These are phyloP conservation scores for Pseudopipra pipra DNA, from an alignment of 2,113 vertebrate species.

Conservation along the genomic window DNA sequence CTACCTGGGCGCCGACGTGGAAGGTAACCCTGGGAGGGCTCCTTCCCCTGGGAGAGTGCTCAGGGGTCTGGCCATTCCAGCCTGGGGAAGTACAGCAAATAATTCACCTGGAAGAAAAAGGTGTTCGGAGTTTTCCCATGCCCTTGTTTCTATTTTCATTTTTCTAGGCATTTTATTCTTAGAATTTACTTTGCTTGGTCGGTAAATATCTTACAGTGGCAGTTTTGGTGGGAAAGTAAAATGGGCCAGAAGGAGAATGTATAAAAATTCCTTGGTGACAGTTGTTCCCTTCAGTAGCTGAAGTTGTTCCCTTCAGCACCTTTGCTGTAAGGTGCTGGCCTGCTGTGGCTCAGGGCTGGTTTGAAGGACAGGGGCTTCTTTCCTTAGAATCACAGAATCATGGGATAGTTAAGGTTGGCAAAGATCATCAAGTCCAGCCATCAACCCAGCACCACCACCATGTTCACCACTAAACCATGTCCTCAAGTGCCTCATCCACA, in stretches of 20 bases:
- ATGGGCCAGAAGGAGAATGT: background rate
- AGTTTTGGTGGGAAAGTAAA: background rate
- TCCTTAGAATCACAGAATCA: background rate
- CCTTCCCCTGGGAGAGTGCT: background rate
- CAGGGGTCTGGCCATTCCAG: rapidly evolving
- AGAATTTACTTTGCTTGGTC: background rate
- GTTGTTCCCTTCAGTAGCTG: background rate
- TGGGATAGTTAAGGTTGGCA: background rate
- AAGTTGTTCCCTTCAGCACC: background rate
- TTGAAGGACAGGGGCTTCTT: background rate
- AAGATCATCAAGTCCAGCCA: no score
- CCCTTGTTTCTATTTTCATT: background rate
- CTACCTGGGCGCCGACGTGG: constrained; percentile 90
- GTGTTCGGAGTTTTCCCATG: background rate
- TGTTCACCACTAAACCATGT: rapidly evolving
- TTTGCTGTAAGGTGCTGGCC: background rate
- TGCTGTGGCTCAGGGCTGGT: background rate
- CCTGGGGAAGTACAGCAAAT: background rate
- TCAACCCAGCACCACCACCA: background rate
- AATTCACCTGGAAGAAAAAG: background rate
- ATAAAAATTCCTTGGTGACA: background rate
- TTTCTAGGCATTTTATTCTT: background rate
- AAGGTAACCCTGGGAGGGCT: constrained; percentile 74
- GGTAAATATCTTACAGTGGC: background rate
- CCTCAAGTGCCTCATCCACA: rapidly evolving